A percentile compares a stretch with the other conserved stretches of the same genome.
These are phyloP conservation scores for Oplegnathus fasciatus DNA, from an alignment of 2,113 vertebrate species.

Conservation along the genomic window DNA sequence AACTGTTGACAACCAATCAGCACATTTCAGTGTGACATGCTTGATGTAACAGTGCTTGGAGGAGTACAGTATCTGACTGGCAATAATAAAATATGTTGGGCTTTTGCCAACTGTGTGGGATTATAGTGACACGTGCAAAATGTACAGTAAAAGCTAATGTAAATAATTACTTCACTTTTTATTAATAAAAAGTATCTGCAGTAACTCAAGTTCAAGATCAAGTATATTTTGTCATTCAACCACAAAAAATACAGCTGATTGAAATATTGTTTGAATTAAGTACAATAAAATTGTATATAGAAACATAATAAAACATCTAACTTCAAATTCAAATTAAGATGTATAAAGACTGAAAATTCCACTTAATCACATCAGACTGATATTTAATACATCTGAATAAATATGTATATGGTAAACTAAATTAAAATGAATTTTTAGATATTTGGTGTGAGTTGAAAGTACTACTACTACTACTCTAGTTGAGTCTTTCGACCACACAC, in stretches of 20 bases:
- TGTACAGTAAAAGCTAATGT: not conserved
- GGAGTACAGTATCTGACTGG: not conserved
- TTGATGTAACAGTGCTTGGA: not conserved
- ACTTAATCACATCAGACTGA: not conserved
- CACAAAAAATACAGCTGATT: not conserved
- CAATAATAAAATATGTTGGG: not conserved
- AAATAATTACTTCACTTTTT: not conserved
- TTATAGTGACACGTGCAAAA: not conserved
- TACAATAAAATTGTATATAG: not conserved
- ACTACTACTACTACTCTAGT: not conserved
- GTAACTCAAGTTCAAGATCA: not conserved
- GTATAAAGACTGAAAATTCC: not conserved
- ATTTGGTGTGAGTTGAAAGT: not conserved
- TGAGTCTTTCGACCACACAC: constrained; percentile 1
- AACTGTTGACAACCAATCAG: not conserved
- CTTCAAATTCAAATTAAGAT: not conserved
- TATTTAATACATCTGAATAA: not conserved
- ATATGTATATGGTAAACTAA: not conserved
- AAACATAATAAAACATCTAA: not conserved
- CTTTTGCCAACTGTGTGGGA: not conserved
- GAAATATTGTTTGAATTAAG: not conserved
- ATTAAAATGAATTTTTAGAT: not conserved
- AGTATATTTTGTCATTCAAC: not conserved
- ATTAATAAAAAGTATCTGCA: not conserved
- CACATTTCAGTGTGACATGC: not conserved